These are phyloP conservation scores for Anneissia japonica DNA, from an alignment of 35 echinoderm and acorn worm genomes.

Conservation along the genomic window DNA sequence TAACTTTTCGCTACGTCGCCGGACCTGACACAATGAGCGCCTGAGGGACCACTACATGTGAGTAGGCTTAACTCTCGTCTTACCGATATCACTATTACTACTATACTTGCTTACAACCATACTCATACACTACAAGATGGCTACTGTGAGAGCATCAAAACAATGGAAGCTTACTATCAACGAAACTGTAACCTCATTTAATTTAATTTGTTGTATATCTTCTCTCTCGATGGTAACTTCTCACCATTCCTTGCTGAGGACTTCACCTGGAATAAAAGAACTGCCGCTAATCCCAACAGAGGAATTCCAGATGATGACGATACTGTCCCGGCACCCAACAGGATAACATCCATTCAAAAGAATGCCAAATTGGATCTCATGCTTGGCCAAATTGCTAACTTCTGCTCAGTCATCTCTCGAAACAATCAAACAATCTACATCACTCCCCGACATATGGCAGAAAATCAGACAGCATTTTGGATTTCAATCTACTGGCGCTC, in stretches of 20 bases:
- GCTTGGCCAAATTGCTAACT: constrained; percentile 14
- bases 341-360: neutral
- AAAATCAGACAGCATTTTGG: neutral
- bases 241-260: constrained; percentile 1
- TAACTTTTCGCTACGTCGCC: no score
- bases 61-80: no score
- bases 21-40: neutral
- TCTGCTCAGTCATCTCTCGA: constrained; percentile 3
- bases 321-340: neutral
- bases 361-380: constrained; percentile 2
- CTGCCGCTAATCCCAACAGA: neutral
- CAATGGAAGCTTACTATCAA: neutral
- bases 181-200: neutral
- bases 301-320: neutral
- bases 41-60: neutral
- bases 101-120: no score
- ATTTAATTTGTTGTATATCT: neutral
- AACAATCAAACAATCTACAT: constrained; percentile 16
- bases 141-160: neutral
- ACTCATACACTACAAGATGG: neutral
- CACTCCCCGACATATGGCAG: constrained; percentile 11
- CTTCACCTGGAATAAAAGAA: constrained; percentile 3
- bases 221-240: neutral
- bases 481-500: neutral
- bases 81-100: no score